Evolutionary conservation across 2,888 invertebrate species (phyloP).

Genomic region (Ormyrus rosae): DNA sequence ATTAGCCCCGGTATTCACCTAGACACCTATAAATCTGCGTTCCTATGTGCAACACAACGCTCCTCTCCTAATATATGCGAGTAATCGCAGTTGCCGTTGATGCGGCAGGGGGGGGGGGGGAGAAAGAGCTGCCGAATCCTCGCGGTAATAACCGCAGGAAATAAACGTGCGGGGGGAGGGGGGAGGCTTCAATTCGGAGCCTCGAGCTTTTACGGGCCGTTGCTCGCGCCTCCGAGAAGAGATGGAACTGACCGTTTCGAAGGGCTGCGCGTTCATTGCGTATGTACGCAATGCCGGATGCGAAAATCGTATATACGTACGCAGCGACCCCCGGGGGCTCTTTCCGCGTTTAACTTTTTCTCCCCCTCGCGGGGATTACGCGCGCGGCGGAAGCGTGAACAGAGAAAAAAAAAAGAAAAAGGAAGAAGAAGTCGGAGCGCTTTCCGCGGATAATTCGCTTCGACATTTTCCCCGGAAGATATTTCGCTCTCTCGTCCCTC

Average conservation of each 20-base stretch:
- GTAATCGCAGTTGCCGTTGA: too few species aligned
- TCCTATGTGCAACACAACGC: too few species aligned
- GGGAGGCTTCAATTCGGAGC: not conserved
- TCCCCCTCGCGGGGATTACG: slow-evolving; percentile 17
- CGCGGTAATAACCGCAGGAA: too few species aligned
- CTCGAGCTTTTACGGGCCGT: slow-evolving; percentile 37
- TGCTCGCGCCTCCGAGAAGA: slow-evolving; percentile 8
- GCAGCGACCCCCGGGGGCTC: not conserved
- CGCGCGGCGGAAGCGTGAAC: not conserved
- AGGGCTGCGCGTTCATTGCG: slow-evolving; percentile 21
- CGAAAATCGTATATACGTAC: not conserved
- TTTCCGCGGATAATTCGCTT: slow-evolving; percentile 16
- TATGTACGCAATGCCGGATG: not conserved
- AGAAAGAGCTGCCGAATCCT: too few species aligned
- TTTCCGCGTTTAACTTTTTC: slow-evolving; percentile 24
- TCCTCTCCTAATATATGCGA: too few species aligned
- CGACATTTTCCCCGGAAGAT: not conserved
- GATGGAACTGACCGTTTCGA: slow-evolving; percentile 8
- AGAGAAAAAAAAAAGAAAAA: too few species aligned
- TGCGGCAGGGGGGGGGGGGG: too few species aligned
- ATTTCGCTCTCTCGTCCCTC: not conserved
- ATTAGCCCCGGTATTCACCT: too few species aligned
- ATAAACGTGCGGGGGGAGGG: not conserved
- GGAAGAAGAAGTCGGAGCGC: not conserved
- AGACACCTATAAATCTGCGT: too few species aligned